Percentiles rank a stretch among this genome's conserved stretches.
phyloP scores from a whole-genome alignment of 2,113 vertebrate genomes.

The Rhinopithecus roxellana region DNA sequence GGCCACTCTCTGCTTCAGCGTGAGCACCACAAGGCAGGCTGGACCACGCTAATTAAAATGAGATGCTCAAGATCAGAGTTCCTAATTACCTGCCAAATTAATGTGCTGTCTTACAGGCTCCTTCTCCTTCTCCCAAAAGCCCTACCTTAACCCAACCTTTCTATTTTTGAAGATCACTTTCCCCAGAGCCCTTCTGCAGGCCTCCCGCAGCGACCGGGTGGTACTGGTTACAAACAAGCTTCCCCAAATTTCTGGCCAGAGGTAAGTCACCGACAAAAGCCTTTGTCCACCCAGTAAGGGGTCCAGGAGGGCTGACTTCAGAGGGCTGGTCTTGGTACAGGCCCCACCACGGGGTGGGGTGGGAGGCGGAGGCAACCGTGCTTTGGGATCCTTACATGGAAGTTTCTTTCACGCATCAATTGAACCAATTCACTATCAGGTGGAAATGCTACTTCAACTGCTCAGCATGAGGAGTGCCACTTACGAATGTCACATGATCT shows the following conservation, averaged over 20 bases:
- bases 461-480: accelerated
- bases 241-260: not conserved
- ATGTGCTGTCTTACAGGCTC: not conserved
- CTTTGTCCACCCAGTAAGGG: not conserved
- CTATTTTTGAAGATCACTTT: not conserved
- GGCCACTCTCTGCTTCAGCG: not conserved
- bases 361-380: accelerated
- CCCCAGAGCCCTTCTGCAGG: not conserved
- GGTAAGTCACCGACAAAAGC: not conserved
- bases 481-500: accelerated
- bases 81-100: not conserved
- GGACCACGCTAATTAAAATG: not conserved
- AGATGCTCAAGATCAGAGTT: not conserved
- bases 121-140: not conserved
- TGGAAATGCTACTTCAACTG: accelerated
- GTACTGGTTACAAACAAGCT: not conserved
- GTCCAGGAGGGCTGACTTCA: not conserved
- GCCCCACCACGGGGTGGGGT: not conserved
- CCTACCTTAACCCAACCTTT: not conserved
- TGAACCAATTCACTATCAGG: not conserved
- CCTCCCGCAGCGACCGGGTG: accelerated
- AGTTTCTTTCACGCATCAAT: not conserved
- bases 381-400: not conserved
- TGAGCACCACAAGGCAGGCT: not conserved
- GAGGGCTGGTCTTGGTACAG: not conserved